Evolutionary conservation across 2,113 vertebrate genomes (phyloP).

Genomic region (Trematomus loennbergii): DNA sequence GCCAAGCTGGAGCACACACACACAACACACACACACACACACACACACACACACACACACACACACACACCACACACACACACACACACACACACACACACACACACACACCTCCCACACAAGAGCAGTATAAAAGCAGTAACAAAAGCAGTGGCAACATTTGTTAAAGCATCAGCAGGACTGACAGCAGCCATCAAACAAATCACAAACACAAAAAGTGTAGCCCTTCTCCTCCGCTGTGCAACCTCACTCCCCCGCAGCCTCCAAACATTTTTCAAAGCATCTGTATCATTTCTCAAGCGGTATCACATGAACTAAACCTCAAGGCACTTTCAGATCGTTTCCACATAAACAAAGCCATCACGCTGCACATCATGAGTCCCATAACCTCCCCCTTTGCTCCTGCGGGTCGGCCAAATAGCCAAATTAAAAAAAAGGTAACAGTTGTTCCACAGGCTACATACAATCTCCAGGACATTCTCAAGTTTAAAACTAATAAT

Average conservation of each 20-base stretch:
- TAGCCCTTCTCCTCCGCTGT: constrained; percentile 43
- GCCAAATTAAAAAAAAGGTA: constrained; percentile 15
- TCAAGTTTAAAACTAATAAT: constrained; percentile 9
- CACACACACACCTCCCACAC: constrained; percentile 46
- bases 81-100: neutral
- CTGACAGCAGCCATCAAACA: constrained; percentile 48
- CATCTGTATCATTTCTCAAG: constrained; percentile 27
- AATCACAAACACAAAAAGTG: constrained; percentile 45
- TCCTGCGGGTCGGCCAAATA: constrained; percentile 2
- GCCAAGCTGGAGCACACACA: constrained; percentile 21
- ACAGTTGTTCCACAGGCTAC: neutral
- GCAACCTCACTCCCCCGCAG: constrained; percentile 15
- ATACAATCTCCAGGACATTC: neutral
- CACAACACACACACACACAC: neutral
- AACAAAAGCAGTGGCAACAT: constrained; percentile 1
- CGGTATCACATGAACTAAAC: constrained; percentile 6
- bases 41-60: neutral
- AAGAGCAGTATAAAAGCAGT: constrained; percentile 38
- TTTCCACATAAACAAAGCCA: constrained; percentile 42
- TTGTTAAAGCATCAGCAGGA: constrained; percentile 46
- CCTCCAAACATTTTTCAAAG: constrained; percentile 36
- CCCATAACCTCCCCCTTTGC: constrained; percentile 1
- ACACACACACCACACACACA: neutral
- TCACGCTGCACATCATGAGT: constrained; percentile 23
- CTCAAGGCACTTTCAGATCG: constrained; percentile 7